Conservation (phyloP, 2,888 invertebrate genomes). For the Cephonodes hylas region DNA sequence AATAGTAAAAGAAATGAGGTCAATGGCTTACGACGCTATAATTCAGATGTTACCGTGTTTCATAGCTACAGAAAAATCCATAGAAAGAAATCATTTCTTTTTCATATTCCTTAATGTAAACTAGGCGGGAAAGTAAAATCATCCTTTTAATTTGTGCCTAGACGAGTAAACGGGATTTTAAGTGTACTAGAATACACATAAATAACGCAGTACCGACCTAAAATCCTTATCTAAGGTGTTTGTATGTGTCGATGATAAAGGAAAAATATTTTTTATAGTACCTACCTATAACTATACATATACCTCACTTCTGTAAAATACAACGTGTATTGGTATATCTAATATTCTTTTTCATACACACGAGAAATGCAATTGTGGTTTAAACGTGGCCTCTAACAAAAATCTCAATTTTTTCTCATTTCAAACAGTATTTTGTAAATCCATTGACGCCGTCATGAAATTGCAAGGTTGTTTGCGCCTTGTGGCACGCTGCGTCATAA, state of each 20-base stretch:
- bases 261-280: too few relatives aligned
- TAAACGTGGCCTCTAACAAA: too few relatives aligned
- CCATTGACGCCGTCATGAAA: not conserved
- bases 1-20: conserved; percentile 52
- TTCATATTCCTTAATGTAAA: not conserved
- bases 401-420: not conserved
- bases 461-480: not conserved
- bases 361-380: too few relatives aligned
- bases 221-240: too few relatives aligned
- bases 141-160: not conserved
- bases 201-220: not conserved
- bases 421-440: not conserved
- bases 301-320: too few relatives aligned
- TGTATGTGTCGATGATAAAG: too few relatives aligned
- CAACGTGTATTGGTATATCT: too few relatives aligned
- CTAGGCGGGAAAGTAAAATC: not conserved
- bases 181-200: not conserved
- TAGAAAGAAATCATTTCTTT: conserved; percentile 3
- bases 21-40: conserved; percentile 36
- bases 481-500: conserved; percentile 3
- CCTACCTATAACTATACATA: too few relatives aligned
- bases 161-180: not conserved
- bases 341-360: too few relatives aligned
- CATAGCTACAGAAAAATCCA: conserved; percentile 18
- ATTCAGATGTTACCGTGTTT: conserved; percentile 23